Percentiles rank a stretch among this genome's conserved stretches.
Conservation (phyloP, 2,797 vertebrate species). For the Cossypha heuglini region DNA sequence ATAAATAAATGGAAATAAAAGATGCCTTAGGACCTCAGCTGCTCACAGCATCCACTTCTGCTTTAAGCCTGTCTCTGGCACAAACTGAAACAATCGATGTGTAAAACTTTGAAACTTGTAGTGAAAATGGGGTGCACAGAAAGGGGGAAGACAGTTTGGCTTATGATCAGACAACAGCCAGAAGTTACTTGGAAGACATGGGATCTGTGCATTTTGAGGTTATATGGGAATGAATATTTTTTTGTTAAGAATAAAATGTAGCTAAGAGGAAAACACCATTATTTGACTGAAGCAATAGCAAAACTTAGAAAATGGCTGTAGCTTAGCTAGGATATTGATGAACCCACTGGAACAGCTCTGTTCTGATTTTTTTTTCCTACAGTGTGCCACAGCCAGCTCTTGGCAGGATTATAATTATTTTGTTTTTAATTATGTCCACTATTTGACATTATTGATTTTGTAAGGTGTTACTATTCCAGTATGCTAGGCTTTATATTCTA, state of each 20-base stretch:
- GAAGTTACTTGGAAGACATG: background rate
- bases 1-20: background rate
- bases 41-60: background rate
- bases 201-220: background rate
- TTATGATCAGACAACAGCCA: background rate
- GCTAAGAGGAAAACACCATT: background rate
- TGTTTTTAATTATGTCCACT: background rate
- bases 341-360: background rate
- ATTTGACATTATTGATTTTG: slow-evolving; percentile 3
- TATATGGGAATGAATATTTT: background rate
- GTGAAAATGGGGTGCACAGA: background rate
- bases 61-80: background rate
- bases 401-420: background rate
- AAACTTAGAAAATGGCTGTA: background rate
- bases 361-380: background rate
- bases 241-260: background rate
- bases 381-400: background rate
- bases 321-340: background rate
- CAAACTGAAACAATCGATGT: background rate
- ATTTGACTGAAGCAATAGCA: background rate
- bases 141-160: background rate
- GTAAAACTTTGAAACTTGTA: background rate
- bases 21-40: background rate
- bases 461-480: background rate
- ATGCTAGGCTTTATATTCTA: background rate